Evolutionary conservation across 2,888 invertebrate species (phyloP), one percentile per base, ranked within the genome.

Genomic region (Patella depressa): DNA sequence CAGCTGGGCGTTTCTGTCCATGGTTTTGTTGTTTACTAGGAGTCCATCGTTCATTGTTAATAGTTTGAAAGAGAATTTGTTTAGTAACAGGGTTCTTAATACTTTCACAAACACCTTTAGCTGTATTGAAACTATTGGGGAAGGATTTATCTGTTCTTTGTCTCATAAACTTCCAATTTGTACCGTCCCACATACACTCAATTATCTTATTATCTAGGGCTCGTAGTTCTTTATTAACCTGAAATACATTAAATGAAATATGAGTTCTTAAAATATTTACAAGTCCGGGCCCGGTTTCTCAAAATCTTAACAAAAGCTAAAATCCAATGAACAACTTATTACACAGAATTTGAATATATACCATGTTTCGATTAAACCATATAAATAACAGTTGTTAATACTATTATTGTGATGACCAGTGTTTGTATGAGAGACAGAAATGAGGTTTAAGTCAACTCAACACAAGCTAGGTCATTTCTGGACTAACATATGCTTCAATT

Each of bases 81-180:
- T 95, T 95, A 0, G 97, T 97, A 2, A 98, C 95, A 0, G 98
- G 98, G 85, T 95, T 92, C 65, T 91, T 91, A 89, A 98, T 98
- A 90, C 96, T 96, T 76, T 95, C 94, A 87, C 94, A 94, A 65
- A 98, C 98, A 84, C 96, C 96, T 95, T 85, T 90, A 3, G 98
- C 98, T 14, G 99, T 99, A 11, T 93, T 94, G 84, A 91, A 95
- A 83, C 96, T 95, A 92, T 99, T 99, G 0, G 99, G 98, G 91
- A 94, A 96, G 0, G 97, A 96, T 92, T 99, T 99, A 92, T 99
- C 99, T 0, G 96, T 97, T 83, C 99, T 93, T 91, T 98, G 96
- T 78, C 99, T 94, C 96, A 99, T 96, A 90, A 96, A 98, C 75
- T 95, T 94, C 99, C 99, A 99, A 83, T 94, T 93, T 55, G 86